Evolutionary conservation across 2,888 invertebrate genomes (phyloP), one percentile per base, ranked within the genome.

Genomic region (Harpalus rufipes): DNA sequence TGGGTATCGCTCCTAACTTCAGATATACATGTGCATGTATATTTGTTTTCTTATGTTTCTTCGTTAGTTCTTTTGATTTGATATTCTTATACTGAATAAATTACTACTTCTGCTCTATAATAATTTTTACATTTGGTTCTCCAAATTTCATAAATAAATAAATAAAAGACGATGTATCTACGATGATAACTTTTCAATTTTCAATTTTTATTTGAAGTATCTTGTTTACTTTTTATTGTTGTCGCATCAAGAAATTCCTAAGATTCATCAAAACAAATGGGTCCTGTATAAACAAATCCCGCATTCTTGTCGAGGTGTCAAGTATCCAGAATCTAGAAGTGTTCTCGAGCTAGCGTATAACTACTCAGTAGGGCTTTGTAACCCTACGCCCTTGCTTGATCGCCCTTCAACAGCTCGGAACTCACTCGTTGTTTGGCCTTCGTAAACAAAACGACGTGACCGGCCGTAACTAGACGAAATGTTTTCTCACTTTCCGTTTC

Each of bases 401-500:
- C 72, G 18, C 18, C 8, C 44, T 12, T 68, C 16, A 44, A 44
- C 41, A 44, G 41, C 44, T 74, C 39, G 10, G 12, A 51, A 51
- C 10, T 51, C 32, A 32, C 14, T 51, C 32, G 68, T 7, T 68
- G 68, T 68, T 68, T 68, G 68, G 14, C 14, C 68, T 68, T 74
- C 12, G 72, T 44, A 74, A 74, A 74, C 72, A 74, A 74, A 44
- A 16, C 12, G 41, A 68, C 68, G 68, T 68, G 68, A 68, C 68
- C 44, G 72, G 7, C 72, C 72, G 72, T 74, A 74, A 74, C 72
- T 74, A 74, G 72, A 68, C 68, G 68, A 41, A 74, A 74, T 74
- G 72, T 74, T 74, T 74, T 74, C 72, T 74, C 72, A 74, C 72
- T 74, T 74, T 74, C 72, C 72, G 44, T 74, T 74, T 74, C 72